These are phyloP conservation scores for Andrena hattorfiana DNA, from an alignment of 2,888 invertebrate genomes.

Conservation along the genomic window DNA sequence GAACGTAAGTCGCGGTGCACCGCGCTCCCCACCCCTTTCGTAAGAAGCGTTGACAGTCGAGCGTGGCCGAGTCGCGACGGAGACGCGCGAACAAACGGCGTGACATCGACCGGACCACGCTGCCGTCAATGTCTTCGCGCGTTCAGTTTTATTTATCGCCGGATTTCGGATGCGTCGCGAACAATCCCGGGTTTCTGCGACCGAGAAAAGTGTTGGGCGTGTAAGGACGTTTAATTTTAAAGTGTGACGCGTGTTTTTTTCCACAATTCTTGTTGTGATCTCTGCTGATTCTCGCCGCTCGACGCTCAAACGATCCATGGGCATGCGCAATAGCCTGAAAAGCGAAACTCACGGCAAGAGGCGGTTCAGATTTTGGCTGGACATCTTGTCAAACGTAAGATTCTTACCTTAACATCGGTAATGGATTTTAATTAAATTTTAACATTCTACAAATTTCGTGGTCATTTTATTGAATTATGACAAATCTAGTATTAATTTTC, in stretches of 20 bases:
- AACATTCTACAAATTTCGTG: too few species aligned
- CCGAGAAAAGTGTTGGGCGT: background rate
- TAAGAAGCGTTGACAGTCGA: background rate
- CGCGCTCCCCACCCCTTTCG: background rate
- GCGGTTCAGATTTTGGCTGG: conserved; percentile 29
- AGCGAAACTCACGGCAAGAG: conserved; percentile 31
- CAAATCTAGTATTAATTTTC: too few species aligned
- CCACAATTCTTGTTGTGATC: background rate
- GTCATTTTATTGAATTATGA: too few species aligned
- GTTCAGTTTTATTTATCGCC: conserved; percentile 25
- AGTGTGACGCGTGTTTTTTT: background rate
- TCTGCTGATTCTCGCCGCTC: background rate
- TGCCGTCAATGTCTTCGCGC: conserved; percentile 38
- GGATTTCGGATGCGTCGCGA: conserved; percentile 3
- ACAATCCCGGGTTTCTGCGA: background rate
- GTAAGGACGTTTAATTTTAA: background rate
- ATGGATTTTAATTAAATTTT: too few species aligned
- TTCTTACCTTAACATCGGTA: background rate
- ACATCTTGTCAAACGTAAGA: conserved; percentile 36
- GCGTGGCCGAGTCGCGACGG: conserved; percentile 36
- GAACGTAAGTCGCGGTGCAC: background rate
- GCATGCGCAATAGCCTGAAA: conserved; percentile 59
- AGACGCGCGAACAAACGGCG: conserved; percentile 39
- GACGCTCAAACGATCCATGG: conserved; percentile 23
- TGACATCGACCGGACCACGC: conserved; percentile 55